Conservation (phyloP, 2,113 vertebrate genomes). For the Ondatra zibethicus region DNA sequence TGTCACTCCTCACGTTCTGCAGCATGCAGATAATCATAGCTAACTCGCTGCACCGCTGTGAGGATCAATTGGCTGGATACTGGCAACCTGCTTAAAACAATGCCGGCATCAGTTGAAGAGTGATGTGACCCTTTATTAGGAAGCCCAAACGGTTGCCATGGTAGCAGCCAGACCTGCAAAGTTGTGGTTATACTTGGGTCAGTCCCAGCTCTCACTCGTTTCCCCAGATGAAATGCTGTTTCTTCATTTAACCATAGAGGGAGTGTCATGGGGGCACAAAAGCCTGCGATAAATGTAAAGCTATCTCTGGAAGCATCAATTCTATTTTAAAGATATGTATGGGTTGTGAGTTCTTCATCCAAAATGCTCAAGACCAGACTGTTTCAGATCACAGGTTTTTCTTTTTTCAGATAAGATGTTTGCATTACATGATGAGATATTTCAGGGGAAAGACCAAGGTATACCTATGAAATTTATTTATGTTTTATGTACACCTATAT, state of each 20-base stretch:
- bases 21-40: not conserved
- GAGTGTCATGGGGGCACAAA: not conserved
- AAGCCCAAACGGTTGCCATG: not conserved
- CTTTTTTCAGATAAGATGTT: not conserved
- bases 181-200: not conserved
- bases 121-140: not conserved
- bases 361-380: not conserved
- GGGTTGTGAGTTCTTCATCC: not conserved
- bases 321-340: not conserved
- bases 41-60: not conserved
- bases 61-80: not conserved
- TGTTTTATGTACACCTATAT: not conserved
- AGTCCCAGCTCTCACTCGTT: not conserved
- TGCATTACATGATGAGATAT: not conserved
- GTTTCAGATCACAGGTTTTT: not conserved
- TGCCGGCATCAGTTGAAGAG: not conserved
- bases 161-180: not conserved
- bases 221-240: not conserved
- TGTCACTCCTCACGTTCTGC: not conserved
- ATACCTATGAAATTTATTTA: not conserved
- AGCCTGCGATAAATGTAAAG: not conserved
- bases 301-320: not conserved
- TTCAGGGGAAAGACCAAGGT: not conserved
- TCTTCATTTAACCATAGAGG: not conserved
- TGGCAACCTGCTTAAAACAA: not conserved